phyloP scores from a whole-genome alignment of 2,888 invertebrate species.

The Sinohyriopsis cumingii region DNA sequence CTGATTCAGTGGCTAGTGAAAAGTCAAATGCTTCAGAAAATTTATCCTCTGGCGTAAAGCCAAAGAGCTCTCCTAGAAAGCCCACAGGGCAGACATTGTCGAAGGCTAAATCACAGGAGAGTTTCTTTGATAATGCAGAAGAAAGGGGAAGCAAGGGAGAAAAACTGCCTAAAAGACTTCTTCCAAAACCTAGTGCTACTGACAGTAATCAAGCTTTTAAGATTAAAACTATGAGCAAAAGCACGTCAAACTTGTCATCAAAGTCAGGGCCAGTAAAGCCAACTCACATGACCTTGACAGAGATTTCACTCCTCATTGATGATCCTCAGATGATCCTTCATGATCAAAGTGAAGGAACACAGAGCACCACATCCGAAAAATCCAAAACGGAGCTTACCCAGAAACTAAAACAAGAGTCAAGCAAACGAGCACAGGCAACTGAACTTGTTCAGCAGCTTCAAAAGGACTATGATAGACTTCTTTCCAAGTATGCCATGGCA shows the following conservation, averaged over 20 bases:
- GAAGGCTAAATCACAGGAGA: constrained; percentile 57
- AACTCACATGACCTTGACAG: constrained; percentile 54
- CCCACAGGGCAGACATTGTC: constrained; percentile 29
- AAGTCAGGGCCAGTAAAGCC: constrained; percentile 55
- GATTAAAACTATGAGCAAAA: constrained; percentile 51
- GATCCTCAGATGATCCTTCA: constrained; percentile 26
- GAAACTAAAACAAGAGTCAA: constrained; percentile 58
- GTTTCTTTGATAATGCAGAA: constrained; percentile 47
- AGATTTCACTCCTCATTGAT: constrained; percentile 47
- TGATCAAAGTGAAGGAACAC: constrained; percentile 36
- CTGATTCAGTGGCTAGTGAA: constrained; percentile 47
- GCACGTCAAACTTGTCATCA: constrained; percentile 49
- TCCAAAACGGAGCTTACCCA: constrained; percentile 53
- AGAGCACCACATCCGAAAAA: constrained; percentile 44
- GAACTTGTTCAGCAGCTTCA: constrained; percentile 66
- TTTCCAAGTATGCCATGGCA: constrained; percentile 70
- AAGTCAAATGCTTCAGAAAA: constrained; percentile 42
- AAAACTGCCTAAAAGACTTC: constrained; percentile 53
- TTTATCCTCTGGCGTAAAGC: constrained; percentile 15
- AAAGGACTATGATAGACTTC: constrained; percentile 67
- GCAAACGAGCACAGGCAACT: constrained; percentile 62
- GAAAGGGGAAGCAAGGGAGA: constrained; percentile 29
- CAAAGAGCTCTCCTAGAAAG: constrained; percentile 14
- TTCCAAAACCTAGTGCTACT: constrained; percentile 49
- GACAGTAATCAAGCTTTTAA: constrained; percentile 49